Evolutionary conservation across 2,797 vertebrate species (phyloP).

Genomic region (Lagocephalus sceleratus): DNA sequence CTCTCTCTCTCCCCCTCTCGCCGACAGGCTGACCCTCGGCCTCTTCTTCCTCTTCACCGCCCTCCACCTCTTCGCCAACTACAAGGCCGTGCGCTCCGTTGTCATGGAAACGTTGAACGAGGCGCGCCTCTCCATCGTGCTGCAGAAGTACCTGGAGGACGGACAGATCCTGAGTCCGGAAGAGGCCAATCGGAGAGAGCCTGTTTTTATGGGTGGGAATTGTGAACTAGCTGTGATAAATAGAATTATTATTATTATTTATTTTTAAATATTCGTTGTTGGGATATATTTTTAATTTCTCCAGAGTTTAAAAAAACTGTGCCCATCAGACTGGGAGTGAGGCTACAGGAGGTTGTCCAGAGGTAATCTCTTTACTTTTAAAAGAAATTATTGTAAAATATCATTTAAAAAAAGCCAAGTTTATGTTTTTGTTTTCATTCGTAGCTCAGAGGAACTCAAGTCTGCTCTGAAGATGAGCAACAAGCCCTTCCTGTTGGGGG

Average conservation of each 20-base stretch:
- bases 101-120: slow-evolving; percentile 90
- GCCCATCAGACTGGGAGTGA: slow-evolving; percentile 70
- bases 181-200: slow-evolving; percentile 81
- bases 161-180: slow-evolving; percentile 68
- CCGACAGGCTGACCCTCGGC: slow-evolving; percentile 77
- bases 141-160: slow-evolving; percentile 73
- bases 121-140: slow-evolving; percentile 78
- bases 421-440: slow-evolving; percentile 16
- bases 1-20: slow-evolving; percentile 4
- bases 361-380: slow-evolving; percentile 45
- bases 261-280: not conserved
- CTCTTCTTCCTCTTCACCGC: slow-evolving; percentile 84
- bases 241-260: not conserved
- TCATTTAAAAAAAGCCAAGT: not conserved
- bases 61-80: slow-evolving; percentile 88
- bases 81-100: slow-evolving; percentile 85
- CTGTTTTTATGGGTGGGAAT: slow-evolving; percentile 78
- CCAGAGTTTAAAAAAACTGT: slow-evolving; percentile 61
- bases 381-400: not conserved
- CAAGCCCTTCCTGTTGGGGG: slow-evolving; percentile 67
- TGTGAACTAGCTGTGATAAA: not conserved
- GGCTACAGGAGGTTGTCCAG: slow-evolving; percentile 67
- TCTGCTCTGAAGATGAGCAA: slow-evolving; percentile 63
- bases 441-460: slow-evolving; percentile 67
- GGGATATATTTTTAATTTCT: slow-evolving; percentile 5